Evolutionary conservation across 1,140 invertebrate species (phyloP), one percentile per base, ranked within the genome.

Genomic region (Varroa destructor): DNA sequence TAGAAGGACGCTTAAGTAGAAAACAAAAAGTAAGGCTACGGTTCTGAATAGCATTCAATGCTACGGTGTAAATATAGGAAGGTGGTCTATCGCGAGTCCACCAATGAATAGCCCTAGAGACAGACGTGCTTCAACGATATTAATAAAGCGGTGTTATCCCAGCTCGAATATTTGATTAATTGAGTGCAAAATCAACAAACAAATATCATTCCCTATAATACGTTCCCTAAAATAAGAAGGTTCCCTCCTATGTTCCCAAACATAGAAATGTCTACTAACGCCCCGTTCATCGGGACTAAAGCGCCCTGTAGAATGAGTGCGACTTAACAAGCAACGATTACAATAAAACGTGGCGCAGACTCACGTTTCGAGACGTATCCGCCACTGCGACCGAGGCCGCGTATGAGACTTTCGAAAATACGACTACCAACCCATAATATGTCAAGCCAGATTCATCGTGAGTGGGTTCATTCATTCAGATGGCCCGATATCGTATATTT

Each of bases 121-220:
- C 46, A 2, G 61, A 67, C 14, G 61, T 4, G 61, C 10, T 67
- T 67, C 10, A 67, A 67, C 36, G 40, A 46, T 40, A 37, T 46
- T 37, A 67, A 36, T 12, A 67, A 37, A 8, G 61, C 14, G 61
- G 61, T 37, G 46, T 67, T 37, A 12, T 67, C 40, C 40, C 14
- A 43, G 14, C 40, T 12, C 14, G 12, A 43, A 40, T 40, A n/a
- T 40, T 37, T 37, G 10, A 14, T 37, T 12, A 40, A 67, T 14
- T 40, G 61, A 67, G 12, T 67, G 61, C 2, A 67, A 37, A 8
- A 67, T 40, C 14, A 67, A 40, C 61, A 67, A 10, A 67, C 61
- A 46, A 67, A 67, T 12, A 67, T 25, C 12, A 37, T 12, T 1
- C 61, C 25, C 25, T 25, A 25, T 25, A 25, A 25, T 25, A 25